Evolutionary conservation across 2,113 vertebrate genomes (phyloP).

Genomic region (Hassar affinis): DNA sequence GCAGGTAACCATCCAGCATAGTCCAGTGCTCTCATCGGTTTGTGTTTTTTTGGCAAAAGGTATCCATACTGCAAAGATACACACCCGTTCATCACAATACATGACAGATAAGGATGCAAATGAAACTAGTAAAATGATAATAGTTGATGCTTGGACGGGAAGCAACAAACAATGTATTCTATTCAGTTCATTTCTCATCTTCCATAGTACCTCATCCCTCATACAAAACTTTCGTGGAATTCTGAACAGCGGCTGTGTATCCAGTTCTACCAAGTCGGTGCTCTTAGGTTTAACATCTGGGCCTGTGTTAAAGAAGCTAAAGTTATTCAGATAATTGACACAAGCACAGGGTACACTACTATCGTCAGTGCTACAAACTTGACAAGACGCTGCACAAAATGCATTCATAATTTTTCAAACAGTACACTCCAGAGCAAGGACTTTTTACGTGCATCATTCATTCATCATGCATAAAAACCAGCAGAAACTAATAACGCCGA

Average conservation of each 20-base stretch:
- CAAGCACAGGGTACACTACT: not conserved
- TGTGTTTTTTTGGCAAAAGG: constrained; percentile 61
- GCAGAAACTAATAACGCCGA: not conserved
- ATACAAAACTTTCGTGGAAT: constrained; percentile 81
- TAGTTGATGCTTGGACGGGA: not conserved
- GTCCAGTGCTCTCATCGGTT: not conserved
- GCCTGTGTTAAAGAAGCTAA: not conserved
- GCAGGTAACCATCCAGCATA: not conserved
- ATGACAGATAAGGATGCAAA: not conserved
- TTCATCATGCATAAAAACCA: too few relatives aligned
- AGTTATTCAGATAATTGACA: not conserved
- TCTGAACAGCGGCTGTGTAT: constrained; percentile 64
- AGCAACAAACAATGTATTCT: not conserved
- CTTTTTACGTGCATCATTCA: not conserved
- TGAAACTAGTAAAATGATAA: not conserved
- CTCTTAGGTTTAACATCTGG: not conserved
- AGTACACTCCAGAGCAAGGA: not conserved
- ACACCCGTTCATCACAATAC: not conserved
- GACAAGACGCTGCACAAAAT: not conserved
- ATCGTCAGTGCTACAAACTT: not conserved
- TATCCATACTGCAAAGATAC: constrained; percentile 77
- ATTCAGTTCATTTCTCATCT: not conserved
- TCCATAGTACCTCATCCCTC: constrained; percentile 80
- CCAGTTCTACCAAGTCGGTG: not conserved
- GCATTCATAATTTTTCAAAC: not conserved